Conservation (phyloP, 2,797 vertebrate genomes). For the Carcharodon carcharias region DNA sequence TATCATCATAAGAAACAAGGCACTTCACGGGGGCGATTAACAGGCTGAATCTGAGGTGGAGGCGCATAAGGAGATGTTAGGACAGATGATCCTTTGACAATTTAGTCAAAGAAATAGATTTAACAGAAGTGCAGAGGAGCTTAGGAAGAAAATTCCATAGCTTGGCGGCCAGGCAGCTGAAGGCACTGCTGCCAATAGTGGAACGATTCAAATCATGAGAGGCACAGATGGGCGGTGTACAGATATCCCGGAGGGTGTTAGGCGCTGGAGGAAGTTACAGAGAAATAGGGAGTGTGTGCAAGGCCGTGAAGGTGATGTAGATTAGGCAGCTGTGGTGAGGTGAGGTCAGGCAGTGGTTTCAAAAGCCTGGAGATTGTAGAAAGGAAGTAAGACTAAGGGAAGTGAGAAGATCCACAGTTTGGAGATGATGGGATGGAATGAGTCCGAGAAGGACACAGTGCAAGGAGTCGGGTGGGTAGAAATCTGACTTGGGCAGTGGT, state of each 20-base stretch:
- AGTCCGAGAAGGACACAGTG: not conserved
- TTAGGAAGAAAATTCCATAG: not conserved
- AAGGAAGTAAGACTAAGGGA: not conserved
- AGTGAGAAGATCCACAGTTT: not conserved
- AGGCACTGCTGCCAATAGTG: not conserved
- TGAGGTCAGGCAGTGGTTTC: not conserved
- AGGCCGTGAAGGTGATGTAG: not conserved
- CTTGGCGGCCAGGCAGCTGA: not conserved
- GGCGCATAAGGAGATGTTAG: not conserved
- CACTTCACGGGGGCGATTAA: not conserved
- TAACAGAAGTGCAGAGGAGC: not conserved
- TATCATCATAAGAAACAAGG: not conserved
- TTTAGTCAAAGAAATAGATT: not conserved
- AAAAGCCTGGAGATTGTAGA: not conserved
- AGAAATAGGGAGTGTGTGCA: not conserved
- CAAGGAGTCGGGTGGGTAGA: not conserved
- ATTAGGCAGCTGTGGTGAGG: not conserved
- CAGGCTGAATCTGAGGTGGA: not conserved
- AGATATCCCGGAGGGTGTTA: not conserved
- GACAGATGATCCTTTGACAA: not conserved
- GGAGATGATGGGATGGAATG: not conserved
- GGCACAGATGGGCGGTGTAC: not conserved
- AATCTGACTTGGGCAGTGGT: not conserved
- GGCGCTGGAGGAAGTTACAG: not conserved
- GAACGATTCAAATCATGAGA: not conserved